These are phyloP conservation scores for Rhagonycha fulva DNA, from an alignment of 2,888 invertebrate species.

Conservation along the genomic window DNA sequence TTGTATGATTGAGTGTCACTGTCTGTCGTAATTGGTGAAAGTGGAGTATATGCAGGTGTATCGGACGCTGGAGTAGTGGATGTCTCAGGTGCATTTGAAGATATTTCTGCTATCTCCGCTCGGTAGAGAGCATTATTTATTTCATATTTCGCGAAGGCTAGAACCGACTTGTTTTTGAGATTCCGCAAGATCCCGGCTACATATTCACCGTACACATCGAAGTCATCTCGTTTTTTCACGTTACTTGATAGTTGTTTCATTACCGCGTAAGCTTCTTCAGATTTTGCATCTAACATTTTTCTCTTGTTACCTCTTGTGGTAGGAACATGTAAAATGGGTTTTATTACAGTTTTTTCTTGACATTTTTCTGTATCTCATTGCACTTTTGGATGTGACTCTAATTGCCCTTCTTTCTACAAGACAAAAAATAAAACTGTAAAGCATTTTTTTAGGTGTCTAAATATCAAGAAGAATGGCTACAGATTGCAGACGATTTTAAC, in stretches of 20 bases:
- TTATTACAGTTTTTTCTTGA: slow-evolving; percentile 16
- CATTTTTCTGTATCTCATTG: neutral
- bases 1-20: slow-evolving; percentile 5
- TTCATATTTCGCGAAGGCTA: neutral
- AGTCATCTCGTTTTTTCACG: slow-evolving; percentile 26
- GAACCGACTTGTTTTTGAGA: neutral
- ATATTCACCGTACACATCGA: slow-evolving; percentile 10
- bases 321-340: neutral
- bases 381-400: neutral
- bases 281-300: slow-evolving; percentile 20
- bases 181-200: slow-evolving; percentile 8
- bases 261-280: slow-evolving; percentile 25
- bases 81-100: neutral
- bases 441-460: neutral
- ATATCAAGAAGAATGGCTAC: slow-evolving; percentile 5
- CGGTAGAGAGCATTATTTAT: slow-evolving; percentile 4
- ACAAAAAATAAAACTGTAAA: neutral
- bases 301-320: slow-evolving; percentile 21
- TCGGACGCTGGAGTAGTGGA: neutral
- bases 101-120: slow-evolving; percentile 3
- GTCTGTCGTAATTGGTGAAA: neutral
- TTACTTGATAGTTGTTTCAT: slow-evolving; percentile 24
- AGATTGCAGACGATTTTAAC: slow-evolving; percentile 6
- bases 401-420: neutral
- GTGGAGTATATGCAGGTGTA: neutral